phyloP scores from a whole-genome alignment of 2,797 vertebrate genomes.

The Prionace glauca region DNA sequence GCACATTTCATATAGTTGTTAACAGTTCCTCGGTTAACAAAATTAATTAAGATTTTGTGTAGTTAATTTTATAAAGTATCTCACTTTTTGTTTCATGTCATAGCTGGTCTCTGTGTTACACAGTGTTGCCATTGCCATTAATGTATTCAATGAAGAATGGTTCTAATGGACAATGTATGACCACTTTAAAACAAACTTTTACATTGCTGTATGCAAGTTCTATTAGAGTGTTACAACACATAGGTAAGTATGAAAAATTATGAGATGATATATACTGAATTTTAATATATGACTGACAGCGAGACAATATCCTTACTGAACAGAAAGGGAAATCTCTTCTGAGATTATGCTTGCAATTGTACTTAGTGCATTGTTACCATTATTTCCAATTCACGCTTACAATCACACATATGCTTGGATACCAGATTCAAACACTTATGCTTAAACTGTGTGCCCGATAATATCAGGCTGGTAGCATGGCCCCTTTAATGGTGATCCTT shows the following conservation, averaged over 20 bases:
- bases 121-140: neutral
- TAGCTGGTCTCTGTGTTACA: neutral
- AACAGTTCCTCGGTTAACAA: neutral
- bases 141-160: constrained; percentile 1
- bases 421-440: neutral
- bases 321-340: neutral
- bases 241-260: neutral
- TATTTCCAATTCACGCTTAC: neutral
- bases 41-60: neutral
- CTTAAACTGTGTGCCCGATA: neutral
- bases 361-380: neutral
- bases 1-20: neutral
- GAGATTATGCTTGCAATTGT: neutral
- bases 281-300: too few species aligned
- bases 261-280: neutral
- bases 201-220: neutral
- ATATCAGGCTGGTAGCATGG: too few species aligned
- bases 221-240: neutral
- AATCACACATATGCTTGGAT: neutral
- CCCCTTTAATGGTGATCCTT: too few species aligned
- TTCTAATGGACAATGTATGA: constrained; percentile 13
- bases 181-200: neutral
- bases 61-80: constrained; percentile 3
- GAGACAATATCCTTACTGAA: neutral
- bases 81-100: neutral